Base-by-base conservation (phyloP, 2,113 vertebrate genomes). In the Azemiops feae region DNA sequence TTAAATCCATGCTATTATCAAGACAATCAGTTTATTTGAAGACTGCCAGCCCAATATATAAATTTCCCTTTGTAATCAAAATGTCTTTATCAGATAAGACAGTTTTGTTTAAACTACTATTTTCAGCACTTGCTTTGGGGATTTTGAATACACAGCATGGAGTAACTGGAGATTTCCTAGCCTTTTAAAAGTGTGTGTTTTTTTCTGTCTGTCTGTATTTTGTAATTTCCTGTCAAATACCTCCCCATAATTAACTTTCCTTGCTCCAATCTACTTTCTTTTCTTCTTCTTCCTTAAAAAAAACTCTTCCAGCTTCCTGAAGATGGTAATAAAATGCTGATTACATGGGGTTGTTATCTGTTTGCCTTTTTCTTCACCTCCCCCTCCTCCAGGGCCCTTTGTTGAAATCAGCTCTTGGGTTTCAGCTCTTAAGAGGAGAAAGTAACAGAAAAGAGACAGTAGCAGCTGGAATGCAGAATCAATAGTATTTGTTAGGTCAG, bases 181-280 rank as follows among this genome's bases (percentile, higher is more conserved):
- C 94, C 97, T 94, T 97, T 97, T 97, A 96, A 87, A 97, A 97
- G 97, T 94, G 97, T 96, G 97, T 97, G 97, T 96, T 98, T 97
- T 97, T 96, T 98, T 97, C 96, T 98, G 96, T 97, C 97, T 98
- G 97, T 98, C 98, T 98, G 97, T 97, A 97, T 98, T 97, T 97
- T 97, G 97, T 98, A 97, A 98, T 98, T 98, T 98, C 97, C 98
- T 98, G 97, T 98, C 97, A 97, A 98, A 97, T 98, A 98, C 97
- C 97, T 97, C 96, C 96, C 96, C 92, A 96, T 97, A 98, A 98
- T 98, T 98, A 98, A 98, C 97, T 98, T 98, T 98, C 96, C 96
- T 97, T 97, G 96, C 97, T 96, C 94, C 96, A 97, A 95, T 95
- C 95, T 96, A 96, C 92, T 93, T 95, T 89, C 93, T 53, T 43